These are phyloP conservation scores for Drosophila flavopinicola DNA, from an alignment of 2,888 invertebrate species.

Conservation along the genomic window DNA sequence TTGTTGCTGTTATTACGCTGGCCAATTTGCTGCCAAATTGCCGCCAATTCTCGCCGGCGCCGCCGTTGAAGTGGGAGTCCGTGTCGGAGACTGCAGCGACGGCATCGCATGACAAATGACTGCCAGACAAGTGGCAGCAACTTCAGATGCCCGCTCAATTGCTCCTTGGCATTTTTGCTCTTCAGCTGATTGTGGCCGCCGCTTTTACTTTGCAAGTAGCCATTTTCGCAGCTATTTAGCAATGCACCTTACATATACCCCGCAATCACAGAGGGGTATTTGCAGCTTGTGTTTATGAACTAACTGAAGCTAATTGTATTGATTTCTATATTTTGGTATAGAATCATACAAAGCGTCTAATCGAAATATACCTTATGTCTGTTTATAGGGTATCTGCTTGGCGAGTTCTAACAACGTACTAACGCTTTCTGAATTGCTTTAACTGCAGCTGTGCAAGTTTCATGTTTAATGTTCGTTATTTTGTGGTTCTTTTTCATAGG, in stretches of 20 bases:
- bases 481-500: slow-evolving; percentile 3
- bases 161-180: slow-evolving; percentile 5
- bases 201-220: slow-evolving; percentile 59
- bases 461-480: slow-evolving; percentile 3
- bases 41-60: slow-evolving; percentile 68
- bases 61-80: slow-evolving; percentile 43
- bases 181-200: slow-evolving; percentile 12
- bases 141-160: slow-evolving; percentile 31
- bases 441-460: slow-evolving; percentile 26
- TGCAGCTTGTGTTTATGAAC: too few species aligned
- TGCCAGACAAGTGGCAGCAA: slow-evolving; percentile 66
- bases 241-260: slow-evolving; percentile 3
- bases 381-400: slow-evolving; percentile 3
- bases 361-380: not conserved
- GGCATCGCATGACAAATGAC: slow-evolving; percentile 73
- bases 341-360: too few species aligned
- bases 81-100: slow-evolving; percentile 36
- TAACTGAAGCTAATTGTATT: too few species aligned
- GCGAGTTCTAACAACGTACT: not conserved
- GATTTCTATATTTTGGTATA: too few species aligned
- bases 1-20: slow-evolving; percentile 7
- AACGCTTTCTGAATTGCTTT: not conserved
- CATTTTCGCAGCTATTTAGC: slow-evolving; percentile 36
- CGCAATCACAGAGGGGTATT: not conserved
- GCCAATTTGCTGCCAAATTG: slow-evolving; percentile 70